Conservation (phyloP, 2,113 vertebrate genomes). For the Tragelaphus buxtoni region DNA sequence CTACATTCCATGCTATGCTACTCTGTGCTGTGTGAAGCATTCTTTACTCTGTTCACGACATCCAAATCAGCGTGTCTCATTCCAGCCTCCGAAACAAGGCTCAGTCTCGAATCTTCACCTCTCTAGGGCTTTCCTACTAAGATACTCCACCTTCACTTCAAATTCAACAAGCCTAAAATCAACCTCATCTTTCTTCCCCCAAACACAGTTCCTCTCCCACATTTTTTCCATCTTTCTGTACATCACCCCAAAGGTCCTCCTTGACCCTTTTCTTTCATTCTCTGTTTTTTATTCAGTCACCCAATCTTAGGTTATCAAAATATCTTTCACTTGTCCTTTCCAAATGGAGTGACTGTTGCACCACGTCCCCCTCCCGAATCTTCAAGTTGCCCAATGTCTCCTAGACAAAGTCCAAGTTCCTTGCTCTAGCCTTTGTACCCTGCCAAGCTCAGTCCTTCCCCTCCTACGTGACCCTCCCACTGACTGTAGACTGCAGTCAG, state of each 20-base stretch:
- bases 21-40: not conserved
- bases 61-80: not conserved
- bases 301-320: not conserved
- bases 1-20: accelerated
- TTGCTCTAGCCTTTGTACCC: not conserved
- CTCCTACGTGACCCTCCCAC: too few relatives aligned
- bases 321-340: not conserved
- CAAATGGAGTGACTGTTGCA: not conserved
- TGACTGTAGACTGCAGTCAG: not conserved
- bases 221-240: not conserved
- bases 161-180: not conserved
- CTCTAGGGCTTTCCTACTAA: not conserved
- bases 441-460: not conserved
- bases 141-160: not conserved
- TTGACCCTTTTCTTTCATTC: not conserved
- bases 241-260: not conserved
- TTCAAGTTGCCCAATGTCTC: not conserved
- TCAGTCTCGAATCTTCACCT: not conserved
- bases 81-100: not conserved
- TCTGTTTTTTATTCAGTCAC: not conserved
- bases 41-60: not conserved
- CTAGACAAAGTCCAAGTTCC: not conserved
- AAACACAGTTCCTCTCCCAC: not conserved
- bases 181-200: not conserved
- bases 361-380: not conserved